Evolutionary conservation across 1,140 invertebrate species (phyloP).

Genomic region (Penaeus japonicus): DNA sequence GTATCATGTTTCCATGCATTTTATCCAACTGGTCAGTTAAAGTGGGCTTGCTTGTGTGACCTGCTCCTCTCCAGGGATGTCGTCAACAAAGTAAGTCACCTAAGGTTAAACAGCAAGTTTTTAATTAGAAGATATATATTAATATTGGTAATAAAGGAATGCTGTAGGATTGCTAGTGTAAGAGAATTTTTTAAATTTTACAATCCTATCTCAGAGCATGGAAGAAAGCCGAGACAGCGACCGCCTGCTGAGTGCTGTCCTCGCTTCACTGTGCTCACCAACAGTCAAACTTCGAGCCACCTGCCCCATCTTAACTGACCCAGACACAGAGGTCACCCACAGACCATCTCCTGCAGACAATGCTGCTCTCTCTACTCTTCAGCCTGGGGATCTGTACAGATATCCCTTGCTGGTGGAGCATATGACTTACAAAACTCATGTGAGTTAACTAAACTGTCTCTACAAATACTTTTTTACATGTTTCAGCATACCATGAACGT

Average conservation of each 20-base stretch:
- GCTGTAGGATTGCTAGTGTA: no score
- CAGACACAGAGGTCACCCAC: constrained; percentile 58
- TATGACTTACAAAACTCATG: constrained; percentile 79
- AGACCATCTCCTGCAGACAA: constrained; percentile 71
- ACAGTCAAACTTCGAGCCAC: constrained; percentile 79
- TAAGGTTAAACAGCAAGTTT: background rate
- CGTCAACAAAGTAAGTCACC: constrained; percentile 52
- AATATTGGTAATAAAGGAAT: no score
- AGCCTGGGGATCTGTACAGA: constrained; percentile 75
- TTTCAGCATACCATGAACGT: background rate
- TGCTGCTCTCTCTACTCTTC: constrained; percentile 72
- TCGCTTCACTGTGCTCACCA: constrained; percentile 82
- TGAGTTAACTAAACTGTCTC: no score
- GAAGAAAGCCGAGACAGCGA: constrained; percentile 66
- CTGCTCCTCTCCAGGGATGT: constrained; percentile 81
- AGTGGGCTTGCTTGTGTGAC: constrained; percentile 92
- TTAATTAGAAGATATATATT: no score
- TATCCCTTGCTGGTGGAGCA: constrained; percentile 84
- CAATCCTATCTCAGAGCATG: constrained; percentile 55
- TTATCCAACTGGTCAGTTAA: constrained; percentile 90
- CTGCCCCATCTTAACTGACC: constrained; percentile 72
- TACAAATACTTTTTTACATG: no score
- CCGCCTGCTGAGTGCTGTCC: constrained; percentile 79
- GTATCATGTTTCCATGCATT: constrained; percentile 94
- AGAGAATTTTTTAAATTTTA: no score